Base-by-base conservation (phyloP, 2,797 vertebrate genomes). In the Emydoidea blandingii region DNA sequence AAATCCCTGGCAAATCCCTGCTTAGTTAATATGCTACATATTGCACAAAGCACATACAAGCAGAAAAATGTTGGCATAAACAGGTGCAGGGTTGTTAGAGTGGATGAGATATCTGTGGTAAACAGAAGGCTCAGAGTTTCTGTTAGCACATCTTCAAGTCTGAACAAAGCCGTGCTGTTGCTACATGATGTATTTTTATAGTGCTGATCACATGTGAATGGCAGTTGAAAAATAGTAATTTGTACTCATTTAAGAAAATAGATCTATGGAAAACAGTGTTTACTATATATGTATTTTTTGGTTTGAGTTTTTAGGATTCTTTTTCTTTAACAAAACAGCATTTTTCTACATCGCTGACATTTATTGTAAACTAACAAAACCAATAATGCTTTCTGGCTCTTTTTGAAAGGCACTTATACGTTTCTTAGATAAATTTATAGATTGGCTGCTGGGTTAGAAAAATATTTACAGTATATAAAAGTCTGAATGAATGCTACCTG, bases 311-410 rank as follows among this genome's bases (percentile, higher is more conserved):
- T 37, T 37, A 65, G 2, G 8, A 54, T 1, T 27, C 15, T 41
- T 56, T 72, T 88, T 65, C 56, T 10, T 34, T 27, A 12, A 1
- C 37, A 23, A 49, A 9, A 27, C 1, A 0, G 41, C 53, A 59
- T 25, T 84, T 84, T 88, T 31, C n/a, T n/a, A 29, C 0, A 21
- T 34, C 59, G 62, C 31, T 59, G 0, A 9, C 50, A 49, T 7
- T 62, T 92, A 84, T 12, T 82, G 11, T 62, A 47, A 85, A 81
- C 0, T 37, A 62, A 37, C 0, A 80, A 82, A 80, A 3, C 5
- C 1, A 81, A 12, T 54, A 37, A 50, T 0, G 0, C 15, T 15
- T 83, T 68, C 89, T 25, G 83, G 0, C 1, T 79, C 12, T 12
- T 50, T 68, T 81, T 56, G 31, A 93, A 92, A 57, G 37, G 21